Percentiles rank a stretch among this genome's conserved stretches.
Evolutionary conservation across 1,140 invertebrate species (phyloP).

Genomic region (Pollicipes pollicipes): DNA sequence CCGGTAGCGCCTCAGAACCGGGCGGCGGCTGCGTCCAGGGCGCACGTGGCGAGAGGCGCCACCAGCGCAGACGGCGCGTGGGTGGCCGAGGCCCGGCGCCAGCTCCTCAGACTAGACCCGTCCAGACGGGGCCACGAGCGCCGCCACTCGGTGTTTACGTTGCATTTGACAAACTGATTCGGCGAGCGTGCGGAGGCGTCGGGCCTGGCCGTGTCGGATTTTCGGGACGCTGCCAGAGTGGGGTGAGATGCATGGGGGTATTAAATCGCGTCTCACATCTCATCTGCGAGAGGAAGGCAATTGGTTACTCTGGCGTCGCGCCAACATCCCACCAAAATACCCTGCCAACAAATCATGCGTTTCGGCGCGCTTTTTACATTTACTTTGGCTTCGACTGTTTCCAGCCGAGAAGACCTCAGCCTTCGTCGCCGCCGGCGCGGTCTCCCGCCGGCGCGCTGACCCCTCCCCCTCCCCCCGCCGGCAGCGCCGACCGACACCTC

Average conservation of each 20-base stretch:
- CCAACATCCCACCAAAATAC: neutral
- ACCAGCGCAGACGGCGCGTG: too few species aligned
- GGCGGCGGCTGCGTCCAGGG: neutral
- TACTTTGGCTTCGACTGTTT: neutral
- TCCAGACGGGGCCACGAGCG: neutral
- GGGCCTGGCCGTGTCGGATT: neutral
- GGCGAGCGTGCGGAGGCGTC: too few species aligned
- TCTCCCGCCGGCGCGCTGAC: too few species aligned
- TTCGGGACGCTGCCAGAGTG: neutral
- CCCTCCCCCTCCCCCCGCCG: too few species aligned
- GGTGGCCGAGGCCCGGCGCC: too few species aligned
- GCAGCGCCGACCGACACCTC: neutral
- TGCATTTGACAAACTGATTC: neutral
- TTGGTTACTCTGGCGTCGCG: neutral
- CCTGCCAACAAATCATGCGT: neutral
- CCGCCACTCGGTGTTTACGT: neutral
- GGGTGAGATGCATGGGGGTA: neutral
- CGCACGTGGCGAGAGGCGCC: too few species aligned
- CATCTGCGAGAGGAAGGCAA: neutral
- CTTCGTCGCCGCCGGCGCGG: too few species aligned
- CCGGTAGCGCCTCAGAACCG: neutral
- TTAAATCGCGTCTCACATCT: neutral
- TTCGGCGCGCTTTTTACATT: neutral
- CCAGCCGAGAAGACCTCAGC: too few species aligned
- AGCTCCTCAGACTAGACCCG: too few species aligned